Evolutionary conservation across 2,113 vertebrate genomes (phyloP), one percentile per base, ranked within the genome.

Genomic region (Pygoscelis antarcticus): DNA sequence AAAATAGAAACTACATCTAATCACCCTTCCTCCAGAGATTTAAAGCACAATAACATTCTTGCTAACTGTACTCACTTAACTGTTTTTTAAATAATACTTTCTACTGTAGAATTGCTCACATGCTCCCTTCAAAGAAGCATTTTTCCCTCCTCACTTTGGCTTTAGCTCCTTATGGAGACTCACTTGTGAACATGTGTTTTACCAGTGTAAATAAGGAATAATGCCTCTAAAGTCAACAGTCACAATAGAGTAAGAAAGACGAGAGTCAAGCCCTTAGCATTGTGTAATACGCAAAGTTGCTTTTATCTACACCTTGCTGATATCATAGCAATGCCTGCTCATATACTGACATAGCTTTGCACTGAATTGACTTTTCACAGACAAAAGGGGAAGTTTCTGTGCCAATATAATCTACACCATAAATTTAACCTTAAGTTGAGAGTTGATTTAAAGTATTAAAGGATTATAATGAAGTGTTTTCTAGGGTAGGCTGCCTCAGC

Each of bases 1-100:
- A 96, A 91, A 90, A 95, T 76, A 77, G 82, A 80, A 95, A 40
- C 87, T 95, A 80, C 0, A 20, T 87, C 90, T 98, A 89, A 94
- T 96, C 93, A 96, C 74, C 38, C 92, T 98, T 97, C 80, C 94
- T 93, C 86, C 47, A 92, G 96, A 94, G 96, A 96, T 84, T 97
- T 96, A 85, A 86, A 93, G 93, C 71, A 94, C 55, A 94, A 77
- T 85, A 89, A 57, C 91, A 78, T 83, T 55, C 26, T 87, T 32
- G 91, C 42, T 89, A 80, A 54, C 78, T 71, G 36, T 87, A 80
- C 55, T 90, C 42, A 62, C 42, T 65, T 83, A 85, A 49, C 55
- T 61, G 30, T 47, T 94, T 91, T 84, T 83, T 19, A 95, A 96
- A 93, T 81, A 86, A 89, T 78, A 51, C 2, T 10, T 92, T 87